Conservation (phyloP, 2,888 invertebrate species). For the Acanthococcus lagerstroemiae region DNA sequence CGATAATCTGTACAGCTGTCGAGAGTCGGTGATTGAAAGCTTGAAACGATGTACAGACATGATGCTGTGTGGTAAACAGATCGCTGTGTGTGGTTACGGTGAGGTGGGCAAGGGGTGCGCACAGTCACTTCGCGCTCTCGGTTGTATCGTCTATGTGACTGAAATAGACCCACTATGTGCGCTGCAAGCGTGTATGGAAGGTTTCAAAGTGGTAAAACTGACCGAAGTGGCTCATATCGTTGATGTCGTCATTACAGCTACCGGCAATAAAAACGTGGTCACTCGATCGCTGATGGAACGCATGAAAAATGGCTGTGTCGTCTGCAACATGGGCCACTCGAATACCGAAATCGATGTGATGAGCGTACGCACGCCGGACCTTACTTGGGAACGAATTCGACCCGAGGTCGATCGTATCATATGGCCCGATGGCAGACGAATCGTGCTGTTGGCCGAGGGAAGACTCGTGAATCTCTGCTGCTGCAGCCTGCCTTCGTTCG, state of each 20-base stretch:
- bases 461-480: slow-evolving; percentile 91
- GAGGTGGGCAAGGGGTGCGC: slow-evolving; percentile 97
- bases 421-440: slow-evolving; percentile 93
- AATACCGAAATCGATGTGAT: slow-evolving; percentile 93
- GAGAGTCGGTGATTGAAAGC: slow-evolving; percentile 80
- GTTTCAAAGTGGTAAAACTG: slow-evolving; percentile 85
- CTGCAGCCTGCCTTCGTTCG: slow-evolving; percentile 93
- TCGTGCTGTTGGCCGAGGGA: slow-evolving; percentile 87
- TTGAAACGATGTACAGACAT: slow-evolving; percentile 83
- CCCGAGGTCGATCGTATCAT: slow-evolving; percentile 98
- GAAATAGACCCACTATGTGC: slow-evolving; percentile 98
- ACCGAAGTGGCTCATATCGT: slow-evolving; percentile 86
- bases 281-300: slow-evolving; percentile 91
- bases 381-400: slow-evolving; percentile 94
- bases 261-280: slow-evolving; percentile 94
- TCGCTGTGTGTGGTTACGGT: slow-evolving; percentile 91
- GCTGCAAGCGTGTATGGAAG: slow-evolving; percentile 94
- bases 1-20: slow-evolving; percentile 91
- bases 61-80: slow-evolving; percentile 96
- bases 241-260: slow-evolving; percentile 92
- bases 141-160: slow-evolving; percentile 83
- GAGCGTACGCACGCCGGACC: slow-evolving; percentile 75
- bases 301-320: slow-evolving; percentile 89
- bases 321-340: slow-evolving; percentile 96
- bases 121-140: slow-evolving; percentile 86